phyloP scores from a whole-genome alignment of 2,797 vertebrate species.

The Mormyrops boulengeri region DNA sequence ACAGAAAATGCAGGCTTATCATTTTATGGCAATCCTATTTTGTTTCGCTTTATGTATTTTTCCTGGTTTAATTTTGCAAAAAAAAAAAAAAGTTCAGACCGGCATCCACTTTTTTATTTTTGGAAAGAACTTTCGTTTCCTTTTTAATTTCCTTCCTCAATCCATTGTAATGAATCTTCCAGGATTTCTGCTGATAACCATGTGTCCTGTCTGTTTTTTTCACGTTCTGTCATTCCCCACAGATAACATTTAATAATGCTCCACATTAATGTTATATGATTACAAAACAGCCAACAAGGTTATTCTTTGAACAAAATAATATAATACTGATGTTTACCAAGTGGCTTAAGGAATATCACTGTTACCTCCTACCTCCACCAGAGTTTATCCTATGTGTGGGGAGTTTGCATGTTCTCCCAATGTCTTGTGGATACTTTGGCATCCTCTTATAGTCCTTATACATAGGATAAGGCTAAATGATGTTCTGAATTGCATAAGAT shows the following conservation, averaged over 20 bases:
- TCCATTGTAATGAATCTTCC: background rate
- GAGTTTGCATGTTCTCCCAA: background rate
- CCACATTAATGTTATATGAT: background rate
- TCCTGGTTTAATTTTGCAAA: background rate
- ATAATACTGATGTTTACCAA: background rate
- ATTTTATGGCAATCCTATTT: background rate
- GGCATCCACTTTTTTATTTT: background rate
- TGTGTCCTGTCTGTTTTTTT: background rate
- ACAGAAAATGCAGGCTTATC: background rate
- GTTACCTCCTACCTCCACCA: background rate
- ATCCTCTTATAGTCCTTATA: background rate
- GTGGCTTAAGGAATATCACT: background rate
- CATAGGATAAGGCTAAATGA: background rate
- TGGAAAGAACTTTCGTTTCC: background rate
- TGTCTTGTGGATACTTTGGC: background rate
- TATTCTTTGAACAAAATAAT: background rate
- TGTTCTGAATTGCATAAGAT: background rate
- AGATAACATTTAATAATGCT: slow-evolving; percentile 7
- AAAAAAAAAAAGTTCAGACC: background rate
- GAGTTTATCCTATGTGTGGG: background rate
- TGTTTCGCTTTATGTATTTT: background rate
- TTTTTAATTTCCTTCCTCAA: background rate
- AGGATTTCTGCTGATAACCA: background rate
- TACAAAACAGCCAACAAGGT: background rate
- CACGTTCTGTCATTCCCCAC: background rate